Evolutionary conservation across 2,888 invertebrate species (phyloP), one percentile per base, ranked within the genome.

Genomic region (Helicoverpa assulta): DNA sequence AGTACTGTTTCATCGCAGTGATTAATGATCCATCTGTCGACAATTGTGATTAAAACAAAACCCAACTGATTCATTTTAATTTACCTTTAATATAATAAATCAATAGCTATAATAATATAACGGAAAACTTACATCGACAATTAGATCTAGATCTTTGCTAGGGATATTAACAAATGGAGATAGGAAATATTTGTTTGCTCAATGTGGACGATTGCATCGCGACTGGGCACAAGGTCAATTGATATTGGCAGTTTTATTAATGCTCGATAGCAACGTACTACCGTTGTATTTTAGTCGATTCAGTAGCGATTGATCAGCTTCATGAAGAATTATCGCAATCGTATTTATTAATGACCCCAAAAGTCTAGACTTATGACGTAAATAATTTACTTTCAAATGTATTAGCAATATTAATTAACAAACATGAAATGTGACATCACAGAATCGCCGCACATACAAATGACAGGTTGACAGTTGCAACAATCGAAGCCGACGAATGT

Each of bases 181-280:
- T 70, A 19, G n/a, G 61, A 60, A 51, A 47, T 40, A 40, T 76
- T 68, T 60, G 29, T 70, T 57, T 14, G 37, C 3, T 50, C 19
- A 54, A 8, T 61, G 26, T 58, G 7, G 57, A 51, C 53, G 53
- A 56, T 65, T 71, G 77, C 54, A 71, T 66, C 51, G 60, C 40
- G 47, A 37, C 29, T 50, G 56, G 26, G 47, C n/a, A 55, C 58
- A 75, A 75, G 75, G 77, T 77, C 67, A 72, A 59, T 62, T 50
- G 58, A 77, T 75, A 75, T 72, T 62, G 67, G 40, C 54, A 53
- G 70, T 70, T 75, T 77, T 67, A 72, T 77, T 61, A 54, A 59
- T 59, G 50, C 62, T 66, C 26, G 50, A 26, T 37, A 70, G 18
- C 53, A 18, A 65, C 61, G 55, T 37, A 43, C 19, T 60, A 0